Evolutionary conservation across 1,140 invertebrate species (phyloP).

Genomic region (Ladona fulva): DNA sequence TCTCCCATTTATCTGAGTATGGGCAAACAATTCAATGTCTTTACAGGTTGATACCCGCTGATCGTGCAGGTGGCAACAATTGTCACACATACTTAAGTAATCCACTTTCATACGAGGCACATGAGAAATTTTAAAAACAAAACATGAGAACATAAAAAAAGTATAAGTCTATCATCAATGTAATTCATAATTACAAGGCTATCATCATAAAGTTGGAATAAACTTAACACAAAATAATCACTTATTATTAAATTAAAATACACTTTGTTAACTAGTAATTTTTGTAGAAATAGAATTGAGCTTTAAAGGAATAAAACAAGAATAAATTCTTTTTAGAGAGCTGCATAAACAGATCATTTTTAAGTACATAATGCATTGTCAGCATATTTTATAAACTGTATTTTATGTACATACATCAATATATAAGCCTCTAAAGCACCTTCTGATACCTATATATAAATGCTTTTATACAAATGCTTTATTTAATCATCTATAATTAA

Average conservation of each 20-base stretch:
- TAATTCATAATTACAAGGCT: not conserved
- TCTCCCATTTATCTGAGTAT: not conserved
- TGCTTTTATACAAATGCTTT: conserved; percentile 2
- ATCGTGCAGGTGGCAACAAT: not conserved
- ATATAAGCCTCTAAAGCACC: not conserved
- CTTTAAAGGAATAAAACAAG: not conserved
- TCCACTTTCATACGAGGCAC: not conserved
- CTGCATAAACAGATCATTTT: not conserved
- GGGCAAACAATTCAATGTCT: not conserved
- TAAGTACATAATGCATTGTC: not conserved
- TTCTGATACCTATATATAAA: not conserved
- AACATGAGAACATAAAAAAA: not conserved
- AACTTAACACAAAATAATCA: not conserved
- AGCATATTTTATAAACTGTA: not conserved
- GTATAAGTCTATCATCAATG: not conserved
- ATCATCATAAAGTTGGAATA: not conserved
- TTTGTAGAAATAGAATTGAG: too few relatives aligned
- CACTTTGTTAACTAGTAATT: not conserved
- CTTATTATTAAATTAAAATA: not conserved
- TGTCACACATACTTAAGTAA: not conserved
- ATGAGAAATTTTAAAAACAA: not conserved
- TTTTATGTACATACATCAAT: not conserved
- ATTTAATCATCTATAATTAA: not conserved
- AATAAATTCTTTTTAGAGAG: conserved; percentile 5
- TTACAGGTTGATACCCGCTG: not conserved